A percentile compares a stretch with the other conserved stretches of the same genome.
Conservation (phyloP, 2,797 vertebrate species). For the Psittacula derbiana region DNA sequence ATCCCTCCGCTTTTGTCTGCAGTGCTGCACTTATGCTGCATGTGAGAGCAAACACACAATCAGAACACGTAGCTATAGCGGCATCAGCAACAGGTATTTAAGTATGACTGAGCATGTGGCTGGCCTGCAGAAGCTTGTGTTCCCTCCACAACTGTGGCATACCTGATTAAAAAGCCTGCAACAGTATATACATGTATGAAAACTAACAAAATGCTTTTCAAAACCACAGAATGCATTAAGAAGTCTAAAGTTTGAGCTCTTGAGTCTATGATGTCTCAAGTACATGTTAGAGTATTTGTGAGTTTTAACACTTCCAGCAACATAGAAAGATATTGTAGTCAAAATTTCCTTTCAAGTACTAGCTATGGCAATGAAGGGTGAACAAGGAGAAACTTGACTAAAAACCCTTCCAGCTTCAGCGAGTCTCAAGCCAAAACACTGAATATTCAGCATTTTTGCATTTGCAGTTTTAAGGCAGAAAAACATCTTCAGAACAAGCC, state of each 20-base stretch:
- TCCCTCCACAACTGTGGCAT: not conserved
- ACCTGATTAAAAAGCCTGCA: not conserved
- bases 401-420: not conserved
- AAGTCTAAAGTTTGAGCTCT: not conserved
- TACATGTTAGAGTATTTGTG: not conserved
- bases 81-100: not conserved
- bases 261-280: not conserved
- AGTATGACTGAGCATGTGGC: not conserved
- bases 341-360: not conserved
- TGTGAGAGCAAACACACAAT: not conserved
- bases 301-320: not conserved
- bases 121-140: not conserved
- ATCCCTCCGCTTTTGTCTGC: not conserved
- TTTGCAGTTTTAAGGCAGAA: constrained; percentile 45
- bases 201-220: not conserved
- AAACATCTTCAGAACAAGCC: not conserved
- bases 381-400: not conserved
- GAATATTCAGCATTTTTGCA: not conserved
- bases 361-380: not conserved
- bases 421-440: not conserved
- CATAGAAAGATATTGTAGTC: not conserved
- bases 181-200: not conserved
- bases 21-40: not conserved
- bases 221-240: not conserved
- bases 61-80: not conserved